Evolutionary conservation across 2,888 invertebrate species (phyloP).

Genomic region (Limnephilus lunatus): DNA sequence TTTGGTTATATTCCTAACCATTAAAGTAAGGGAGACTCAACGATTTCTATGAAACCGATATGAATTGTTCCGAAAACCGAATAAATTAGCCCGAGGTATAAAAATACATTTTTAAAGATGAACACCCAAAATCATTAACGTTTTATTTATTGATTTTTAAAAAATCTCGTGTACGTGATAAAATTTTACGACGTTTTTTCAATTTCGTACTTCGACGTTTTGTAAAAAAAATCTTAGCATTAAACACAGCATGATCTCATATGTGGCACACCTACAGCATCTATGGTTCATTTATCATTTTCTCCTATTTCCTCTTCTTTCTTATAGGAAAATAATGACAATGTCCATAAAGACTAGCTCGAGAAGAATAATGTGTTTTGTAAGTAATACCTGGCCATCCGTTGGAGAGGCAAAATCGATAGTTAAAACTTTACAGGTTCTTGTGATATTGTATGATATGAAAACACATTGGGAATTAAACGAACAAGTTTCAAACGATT

Average conservation of each 20-base stretch:
- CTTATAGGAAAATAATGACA: not conserved
- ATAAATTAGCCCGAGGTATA: too few species aligned
- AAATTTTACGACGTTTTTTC: not conserved
- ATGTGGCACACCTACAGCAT: not conserved
- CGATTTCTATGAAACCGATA: too few species aligned
- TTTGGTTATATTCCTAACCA: too few species aligned
- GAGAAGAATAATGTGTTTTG: not conserved
- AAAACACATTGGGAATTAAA: not conserved
- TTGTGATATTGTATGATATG: not conserved
- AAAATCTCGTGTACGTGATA: not conserved
- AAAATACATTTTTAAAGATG: too few species aligned
- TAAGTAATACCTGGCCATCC: not conserved
- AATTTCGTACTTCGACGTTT: not conserved
- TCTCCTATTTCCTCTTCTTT: not conserved
- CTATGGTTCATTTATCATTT: not conserved
- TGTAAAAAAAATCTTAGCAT: not conserved
- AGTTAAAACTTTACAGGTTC: constrained; percentile 20
- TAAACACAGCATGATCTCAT: not conserved
- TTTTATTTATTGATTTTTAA: not conserved
- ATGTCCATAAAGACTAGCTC: not conserved
- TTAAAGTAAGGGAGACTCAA: too few species aligned
- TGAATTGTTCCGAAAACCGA: too few species aligned
- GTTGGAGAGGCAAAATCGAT: not conserved
- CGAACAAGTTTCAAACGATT: not conserved
- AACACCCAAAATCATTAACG: not conserved